Base-by-base conservation (phyloP, 2,888 invertebrate genomes). In the Stomorhina lunata region DNA sequence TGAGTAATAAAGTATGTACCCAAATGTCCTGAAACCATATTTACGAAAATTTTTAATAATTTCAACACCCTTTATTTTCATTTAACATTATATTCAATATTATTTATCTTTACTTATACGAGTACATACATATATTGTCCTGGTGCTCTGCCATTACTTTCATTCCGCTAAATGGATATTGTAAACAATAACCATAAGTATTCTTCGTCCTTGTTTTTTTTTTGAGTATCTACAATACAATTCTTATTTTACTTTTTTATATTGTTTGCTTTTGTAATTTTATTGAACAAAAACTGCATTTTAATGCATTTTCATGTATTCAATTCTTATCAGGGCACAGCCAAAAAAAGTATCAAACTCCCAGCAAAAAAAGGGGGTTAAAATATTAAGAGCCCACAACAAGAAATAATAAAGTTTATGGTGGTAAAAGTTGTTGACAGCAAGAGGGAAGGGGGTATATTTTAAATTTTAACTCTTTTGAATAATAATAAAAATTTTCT, bases 271-370 rank as follows among this genome's bases (percentile, higher is more conserved):
- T 17, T 57, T 45, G 55, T 57, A 76, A 53, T 71, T 37, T 55
- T 45, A 68, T 68, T 77, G 68, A 50, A 81, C 69, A 79, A 66
- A 37, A 77, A 68, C 68, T 63, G 61, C 72, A 77, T 81, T 77
- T 77, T 55, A 78, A 81, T 73, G 61, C 73, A 81, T 73, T 81
- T 65, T 55, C 59, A 76, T 71, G 37, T 57, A 15, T 45, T 57
- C 68, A 68, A 34, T 61, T 77, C 59, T 77, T 68, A 61, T 68
- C 61, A 68, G 27, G 48, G 12, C 48, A 34, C 17, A 37, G 37
- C 59, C 50, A 27, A 59, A 77, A 81, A 72, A 7, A 2, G 34
- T 34, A 22, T 29, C 59, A 65, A 55, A 68, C 7, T 32, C 25
- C 12, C 40, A 50, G 40, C 12, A 12, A 43, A 53, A 34, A 10